Evolutionary conservation across 2,797 vertebrate species (phyloP), one percentile per base, ranked within the genome.

Genomic region (Platyrinchus mystaceus): DNA sequence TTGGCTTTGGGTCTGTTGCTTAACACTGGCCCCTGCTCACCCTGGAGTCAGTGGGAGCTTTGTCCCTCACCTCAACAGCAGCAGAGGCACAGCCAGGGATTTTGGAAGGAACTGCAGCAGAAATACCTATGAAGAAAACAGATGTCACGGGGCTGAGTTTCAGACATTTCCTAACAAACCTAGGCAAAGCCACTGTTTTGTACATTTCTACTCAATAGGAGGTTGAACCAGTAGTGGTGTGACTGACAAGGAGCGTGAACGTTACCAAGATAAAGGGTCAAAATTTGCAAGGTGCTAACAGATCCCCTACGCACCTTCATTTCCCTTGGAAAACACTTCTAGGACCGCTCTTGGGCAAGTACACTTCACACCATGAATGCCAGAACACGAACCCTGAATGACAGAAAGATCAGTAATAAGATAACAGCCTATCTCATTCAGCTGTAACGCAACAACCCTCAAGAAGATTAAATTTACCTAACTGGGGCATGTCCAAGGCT

Each of bases 381-480:
- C 89, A 96, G 92, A 95, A 96, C 88, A 89, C 80, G 94, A 96
- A 82, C 91, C 87, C 66, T 79, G 95, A 95, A 93, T 95, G 95
- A 97, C 96, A 97, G 88, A 90, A 95, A 96, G 96, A 97, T 96
- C 84, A 89, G 96, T 87, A 94, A 95, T 70, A 83, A 96, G 97
- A 97, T 97, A 97, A 96, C 84, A 32, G 58, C 23, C 77, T 97
- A 95, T 93, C 97, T 96, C 97, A 80, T 95, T 96, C 96, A 94
- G 94, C 77, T 82, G 85, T 95, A 84, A 94, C 3, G 9, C 67
- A 96, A 94, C 96, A 94, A 94, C 95, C 90, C 96, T 95, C 93
- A 80, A 79, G 94, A 97, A 97, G 96, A 98, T 97, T 95, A 94
- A 94, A 96, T 98, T 97, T 96, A 96, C 95, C 94, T 97, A 96